Base-by-base conservation (phyloP, 2,797 vertebrate genomes). In the Calcarius lapponicus region DNA sequence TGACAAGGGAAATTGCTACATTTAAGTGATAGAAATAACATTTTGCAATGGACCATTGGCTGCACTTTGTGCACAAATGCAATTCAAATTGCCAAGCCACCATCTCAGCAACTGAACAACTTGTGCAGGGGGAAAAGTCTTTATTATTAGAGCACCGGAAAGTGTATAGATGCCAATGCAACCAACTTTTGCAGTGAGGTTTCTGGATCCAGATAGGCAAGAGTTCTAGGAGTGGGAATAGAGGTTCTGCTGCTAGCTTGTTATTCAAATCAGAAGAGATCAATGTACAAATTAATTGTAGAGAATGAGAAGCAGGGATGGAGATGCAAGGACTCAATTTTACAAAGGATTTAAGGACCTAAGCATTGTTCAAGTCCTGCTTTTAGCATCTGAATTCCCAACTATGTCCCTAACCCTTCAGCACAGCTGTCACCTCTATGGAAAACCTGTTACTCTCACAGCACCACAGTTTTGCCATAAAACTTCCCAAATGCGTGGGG, bases 381-480 rank as follows among this genome's bases (percentile, higher is more conserved):
- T 90, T 66, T 74, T 67, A 90, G 24, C 26, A 18, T 8, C 36
- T 78, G 8, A 80, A 83, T 60, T 88, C 18, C 17, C 32, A 82
- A 0, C 25, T 13, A 17, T 15, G 9, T 76, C 74, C 20, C 17
- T 78, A 74, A n/a, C 16, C 36, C 7, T 73, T 47, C 47, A 43
- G 17, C 21, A 50, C 47, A 42, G 12, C 8, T 81, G 7, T 10
- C 28, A 34, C 13, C 8, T 57, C 45, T 29, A 0, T 19, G 17
- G 25, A 32, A 67, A 91, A 3, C 10, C 47, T 66, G 25, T 7
- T 38, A 29, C 17, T 17, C 38, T 17, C 21, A 21, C 4, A 3
- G 69, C 26, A 47, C 7, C 0, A 0, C 1, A 2, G 3, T 42
- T 93, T 51, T 75, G 13, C 61, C 7, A 12, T 66, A 36, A 75